Conservation (phyloP, 2,888 invertebrate species). For the Peribatodes rhomboidaria region DNA sequence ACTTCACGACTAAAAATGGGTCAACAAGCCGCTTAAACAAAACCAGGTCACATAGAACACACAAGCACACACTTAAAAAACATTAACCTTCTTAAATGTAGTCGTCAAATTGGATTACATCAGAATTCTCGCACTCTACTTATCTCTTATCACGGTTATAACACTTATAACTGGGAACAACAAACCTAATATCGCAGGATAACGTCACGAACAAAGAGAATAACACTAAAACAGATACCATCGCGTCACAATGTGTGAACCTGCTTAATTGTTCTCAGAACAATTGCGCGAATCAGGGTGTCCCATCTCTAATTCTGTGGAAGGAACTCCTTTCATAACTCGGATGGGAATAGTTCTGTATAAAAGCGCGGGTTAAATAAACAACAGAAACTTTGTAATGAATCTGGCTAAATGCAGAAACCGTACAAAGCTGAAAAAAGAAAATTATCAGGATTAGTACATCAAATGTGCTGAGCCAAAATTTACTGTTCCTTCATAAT, state of each 20-base stretch:
- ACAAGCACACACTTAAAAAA: background rate
- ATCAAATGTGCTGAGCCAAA: too few relatives aligned
- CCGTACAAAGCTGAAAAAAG: too few relatives aligned
- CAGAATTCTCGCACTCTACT: background rate
- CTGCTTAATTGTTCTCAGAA: slow-evolving; percentile 32
- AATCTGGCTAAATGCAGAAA: too few relatives aligned
- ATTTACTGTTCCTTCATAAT: too few relatives aligned
- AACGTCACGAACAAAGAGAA: slow-evolving; percentile 37
- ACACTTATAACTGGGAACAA: slow-evolving; percentile 7
- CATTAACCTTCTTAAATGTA: too few relatives aligned
- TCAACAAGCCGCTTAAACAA: too few relatives aligned
- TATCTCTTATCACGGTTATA: slow-evolving; percentile 6
- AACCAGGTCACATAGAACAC: too few relatives aligned
- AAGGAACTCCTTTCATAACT: slow-evolving; percentile 8
- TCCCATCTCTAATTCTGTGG: slow-evolving; percentile 25
- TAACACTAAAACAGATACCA: slow-evolving; percentile 37
- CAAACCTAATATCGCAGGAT: slow-evolving; percentile 27
- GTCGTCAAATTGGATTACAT: background rate
- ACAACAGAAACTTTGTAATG: too few relatives aligned
- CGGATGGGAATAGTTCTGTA: slow-evolving; percentile 24
- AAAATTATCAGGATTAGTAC: too few relatives aligned
- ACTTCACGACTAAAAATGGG: too few relatives aligned
- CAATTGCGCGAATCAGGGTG: slow-evolving; percentile 20
- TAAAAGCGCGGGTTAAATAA: slow-evolving; percentile 1
- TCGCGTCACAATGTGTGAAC: slow-evolving; percentile 41